Evolutionary conservation across 2,113 vertebrate genomes (phyloP), one percentile per base, ranked within the genome.

Genomic region (Callopanchax toddi): DNA sequence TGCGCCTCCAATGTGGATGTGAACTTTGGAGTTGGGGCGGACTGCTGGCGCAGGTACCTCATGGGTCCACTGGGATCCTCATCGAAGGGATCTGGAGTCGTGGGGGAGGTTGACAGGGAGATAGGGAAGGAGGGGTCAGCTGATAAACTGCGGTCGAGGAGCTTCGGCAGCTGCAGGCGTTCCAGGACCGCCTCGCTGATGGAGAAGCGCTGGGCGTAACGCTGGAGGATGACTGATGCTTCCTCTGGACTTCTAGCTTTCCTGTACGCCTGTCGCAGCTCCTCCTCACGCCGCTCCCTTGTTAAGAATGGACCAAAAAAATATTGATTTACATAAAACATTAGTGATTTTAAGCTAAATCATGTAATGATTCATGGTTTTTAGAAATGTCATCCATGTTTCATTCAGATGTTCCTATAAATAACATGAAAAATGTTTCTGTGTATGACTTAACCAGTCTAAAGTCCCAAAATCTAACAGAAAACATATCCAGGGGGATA

Each of bases 141-240:
- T 1, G 97, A 99, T 76, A 96, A 79, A 86, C 96, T 98, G 91
- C 95, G 94, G 81, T 98, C 96, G 86, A 99, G 89, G 21, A 96
- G 91, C 91, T 94, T 95, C 86, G 97, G 96, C 86, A 99, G 93
- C 89, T 97, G 94, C 74, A 99, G 81, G 67, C 93, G 93, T 65
- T 98, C 96, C 0, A 98, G 92, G 42, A 98, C 91, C 1, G 94
- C 84, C 81, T 99, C 97, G 1, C 96, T 99, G 91, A 99, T 96
- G 80, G 95, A 97, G 90, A 99, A 99, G 34, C 96, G 94, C 85
- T 97, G 95, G 0, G 95, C 95, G 68, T 98, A 99, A 52, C 94
- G 93, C 4, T 95, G 94, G 7, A 99, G 93, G 45, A 99, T 92
- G 12, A 77, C 71, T 0, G 95, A 92, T 0, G 97, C 97, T 82